Evolutionary conservation across 2,797 vertebrate genomes (phyloP).

Genomic region (Parotocinclus haroldoi): DNA sequence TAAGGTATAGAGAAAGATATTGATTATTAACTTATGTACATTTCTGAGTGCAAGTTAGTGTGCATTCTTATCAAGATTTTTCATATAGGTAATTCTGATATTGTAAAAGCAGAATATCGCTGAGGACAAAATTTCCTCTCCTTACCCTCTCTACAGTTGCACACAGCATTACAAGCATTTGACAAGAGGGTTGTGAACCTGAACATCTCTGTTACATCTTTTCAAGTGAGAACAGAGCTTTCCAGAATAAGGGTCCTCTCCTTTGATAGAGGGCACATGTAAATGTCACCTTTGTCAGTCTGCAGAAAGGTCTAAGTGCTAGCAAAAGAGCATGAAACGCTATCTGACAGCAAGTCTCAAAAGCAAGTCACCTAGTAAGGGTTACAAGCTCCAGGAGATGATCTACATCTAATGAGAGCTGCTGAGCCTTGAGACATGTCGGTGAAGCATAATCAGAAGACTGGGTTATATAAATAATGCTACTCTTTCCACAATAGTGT

Average conservation of each 20-base stretch:
- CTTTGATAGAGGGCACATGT: slow-evolving; percentile 73
- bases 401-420: slow-evolving; percentile 29
- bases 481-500: too few species aligned
- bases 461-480: too few species aligned
- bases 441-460: too few species aligned
- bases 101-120: slow-evolving; percentile 24
- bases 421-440: neutral
- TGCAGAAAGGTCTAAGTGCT: slow-evolving; percentile 59
- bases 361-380: slow-evolving; percentile 26
- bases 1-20: slow-evolving; percentile 30
- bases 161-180: slow-evolving; percentile 5
- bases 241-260: slow-evolving; percentile 57
- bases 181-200: slow-evolving; percentile 35
- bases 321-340: slow-evolving; percentile 59
- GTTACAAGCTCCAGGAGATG: slow-evolving; percentile 20
- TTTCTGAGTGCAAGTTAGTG: slow-evolving; percentile 19
- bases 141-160: neutral
- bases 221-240: slow-evolving; percentile 36
- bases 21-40: slow-evolving; percentile 23
- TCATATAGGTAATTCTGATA: slow-evolving; percentile 15
- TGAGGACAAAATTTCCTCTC: slow-evolving; percentile 27
- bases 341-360: slow-evolving; percentile 60
- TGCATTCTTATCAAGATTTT: slow-evolving; percentile 18
- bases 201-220: slow-evolving; percentile 41
- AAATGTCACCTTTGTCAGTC: slow-evolving; percentile 72